These are phyloP conservation scores for Sebastolobus altivelis DNA, from an alignment of 2,797 vertebrate species.

Conservation along the genomic window DNA sequence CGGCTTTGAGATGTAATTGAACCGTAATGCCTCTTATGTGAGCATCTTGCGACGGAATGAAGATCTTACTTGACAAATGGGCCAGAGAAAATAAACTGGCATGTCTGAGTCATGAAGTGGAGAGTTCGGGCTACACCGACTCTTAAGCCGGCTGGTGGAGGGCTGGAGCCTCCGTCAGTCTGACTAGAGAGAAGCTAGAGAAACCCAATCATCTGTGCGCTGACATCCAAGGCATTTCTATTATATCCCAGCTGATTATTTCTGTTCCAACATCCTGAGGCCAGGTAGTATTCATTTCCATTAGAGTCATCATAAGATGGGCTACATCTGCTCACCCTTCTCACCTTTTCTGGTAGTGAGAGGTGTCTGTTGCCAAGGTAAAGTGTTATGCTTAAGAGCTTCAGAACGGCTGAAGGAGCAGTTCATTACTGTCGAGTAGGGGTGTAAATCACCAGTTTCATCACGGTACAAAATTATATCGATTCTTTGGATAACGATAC, in stretches of 20 bases:
- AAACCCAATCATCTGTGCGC: constrained; percentile 57
- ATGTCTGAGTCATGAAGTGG: constrained; percentile 69
- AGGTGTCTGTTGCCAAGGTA: constrained; percentile 32
- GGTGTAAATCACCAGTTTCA: too few species aligned
- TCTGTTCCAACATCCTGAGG: constrained; percentile 46
- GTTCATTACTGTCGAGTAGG: constrained; percentile 7
- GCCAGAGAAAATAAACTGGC: constrained; percentile 70
- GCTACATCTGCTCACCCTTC: constrained; percentile 20
- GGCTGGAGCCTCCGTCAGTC: constrained; percentile 39
- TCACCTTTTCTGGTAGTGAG: constrained; percentile 35
- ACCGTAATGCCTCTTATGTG: constrained; percentile 72
- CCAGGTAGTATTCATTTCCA: constrained; percentile 60
- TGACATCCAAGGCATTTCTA: constrained; percentile 62
- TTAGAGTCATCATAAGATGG: constrained; percentile 38
- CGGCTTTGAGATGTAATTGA: constrained; percentile 70
- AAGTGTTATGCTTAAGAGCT: constrained; percentile 39
- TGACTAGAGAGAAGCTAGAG: constrained; percentile 34
- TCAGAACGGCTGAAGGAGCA: constrained; percentile 11
- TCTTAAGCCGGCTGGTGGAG: constrained; percentile 51
- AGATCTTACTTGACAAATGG: constrained; percentile 80
- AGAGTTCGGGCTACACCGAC: constrained; percentile 35
- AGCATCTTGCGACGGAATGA: constrained; percentile 67
- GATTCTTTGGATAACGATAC: too few species aligned
- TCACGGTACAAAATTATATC: too few species aligned
- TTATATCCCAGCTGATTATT: constrained; percentile 68